Evolutionary conservation across 2,797 vertebrate species (phyloP), one percentile per base, ranked within the genome.

Genomic region (Remorina albescens): DNA sequence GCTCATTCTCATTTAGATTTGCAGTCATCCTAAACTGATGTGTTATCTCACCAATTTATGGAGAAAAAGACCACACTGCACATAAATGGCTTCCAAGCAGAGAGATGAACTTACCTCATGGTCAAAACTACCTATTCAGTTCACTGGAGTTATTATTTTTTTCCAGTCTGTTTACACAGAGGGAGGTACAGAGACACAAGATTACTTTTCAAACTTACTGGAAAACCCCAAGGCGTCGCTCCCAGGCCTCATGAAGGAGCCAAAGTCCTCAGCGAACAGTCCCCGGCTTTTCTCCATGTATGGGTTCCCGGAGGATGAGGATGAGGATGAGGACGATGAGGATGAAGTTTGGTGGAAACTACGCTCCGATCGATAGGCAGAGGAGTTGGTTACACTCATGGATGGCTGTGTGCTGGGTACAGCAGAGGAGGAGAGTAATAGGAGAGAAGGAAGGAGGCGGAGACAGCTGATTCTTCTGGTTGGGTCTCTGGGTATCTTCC

Each of bases 201-300:
- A 62, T 60, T 28, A 5, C 37, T n/a, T 42, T 57, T 7, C 30
- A 66, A 65, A 93, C 96, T 97, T 94, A 96, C 97, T 95, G 95
- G 96, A 93, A 93, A 97, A 99, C 30, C 94, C 94, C 93, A 96
- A 51, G 36, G 93, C 75, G 67, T 98, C 95, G 0, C 89, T 91
- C 9, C 86, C 95, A 1, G 98, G 96, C 80, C 95, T 89, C 92
- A 96, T 94, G 88, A 98, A 98, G 88, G 95, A 96, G 82, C 96
- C 96, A 18, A 99, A 97, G 71, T 97, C 96, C 69, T 96, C 96
- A 0, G 95, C 81, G 15, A 97, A 97, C 84, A 97, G 89, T 76
- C 96, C 96, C 81, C 94, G 80, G 78, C 94, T 93, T 89, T 97
- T 97, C 90, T 99, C 98, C 97, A 99, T 98, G 94, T 94, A 92